Evolutionary conservation across 2,113 vertebrate genomes (phyloP).

Genomic region (Crotalus viridis): DNA sequence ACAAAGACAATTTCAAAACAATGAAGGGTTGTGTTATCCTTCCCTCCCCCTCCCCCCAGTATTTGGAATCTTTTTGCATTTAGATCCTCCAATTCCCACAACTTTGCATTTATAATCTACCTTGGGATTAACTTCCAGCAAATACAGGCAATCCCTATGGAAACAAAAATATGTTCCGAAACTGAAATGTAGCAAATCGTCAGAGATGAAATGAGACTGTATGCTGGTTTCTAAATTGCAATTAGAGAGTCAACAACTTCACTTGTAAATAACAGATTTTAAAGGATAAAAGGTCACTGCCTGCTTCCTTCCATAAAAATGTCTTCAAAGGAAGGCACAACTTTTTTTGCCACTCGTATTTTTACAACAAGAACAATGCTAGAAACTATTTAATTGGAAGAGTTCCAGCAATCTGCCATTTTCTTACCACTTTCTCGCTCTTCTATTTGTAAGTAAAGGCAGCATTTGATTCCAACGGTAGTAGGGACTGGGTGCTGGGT

Average conservation of each 20-base stretch:
- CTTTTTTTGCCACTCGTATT: constrained; percentile 42
- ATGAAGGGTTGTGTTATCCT: neutral
- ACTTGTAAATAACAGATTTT: constrained; percentile 62
- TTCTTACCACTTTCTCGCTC: constrained; percentile 8
- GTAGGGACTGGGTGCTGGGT: neutral
- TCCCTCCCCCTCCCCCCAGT: neutral
- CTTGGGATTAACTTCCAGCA: constrained; percentile 45
- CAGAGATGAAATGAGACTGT: constrained; percentile 56
- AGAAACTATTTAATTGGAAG: constrained; percentile 21
- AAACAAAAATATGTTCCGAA: constrained; percentile 58
- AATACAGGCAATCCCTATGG: constrained; percentile 41
- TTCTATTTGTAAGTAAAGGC: constrained; percentile 21
- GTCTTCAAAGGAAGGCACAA: constrained; percentile 18
- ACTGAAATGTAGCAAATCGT: constrained; percentile 48
- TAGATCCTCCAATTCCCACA: neutral
- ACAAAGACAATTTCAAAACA: neutral
- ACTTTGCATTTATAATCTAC: constrained; percentile 1
- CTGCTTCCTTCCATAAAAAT: constrained; percentile 50
- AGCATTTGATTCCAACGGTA: neutral
- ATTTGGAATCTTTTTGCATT: neutral
- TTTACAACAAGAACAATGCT: constrained; percentile 19
- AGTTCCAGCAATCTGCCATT: neutral
- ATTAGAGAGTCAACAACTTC: constrained; percentile 62
- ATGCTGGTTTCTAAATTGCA: constrained; percentile 54
- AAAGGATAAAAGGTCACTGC: constrained; percentile 58